Percentiles rank a stretch among this genome's conserved stretches.
Conservation (phyloP, 2,797 vertebrate species). For the Sparus aurata region DNA sequence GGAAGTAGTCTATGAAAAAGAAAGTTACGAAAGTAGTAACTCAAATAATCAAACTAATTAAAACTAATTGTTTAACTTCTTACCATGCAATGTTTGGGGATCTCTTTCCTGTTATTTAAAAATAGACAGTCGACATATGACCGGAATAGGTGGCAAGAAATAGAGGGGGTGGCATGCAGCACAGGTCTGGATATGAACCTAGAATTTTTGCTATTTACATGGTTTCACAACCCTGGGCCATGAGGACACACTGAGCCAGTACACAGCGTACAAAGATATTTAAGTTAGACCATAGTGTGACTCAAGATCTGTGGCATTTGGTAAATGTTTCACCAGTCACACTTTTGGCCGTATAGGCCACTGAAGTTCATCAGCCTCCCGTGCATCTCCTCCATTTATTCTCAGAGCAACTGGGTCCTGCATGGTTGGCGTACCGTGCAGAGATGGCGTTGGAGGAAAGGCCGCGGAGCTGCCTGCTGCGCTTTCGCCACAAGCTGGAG, state of each 20-base stretch:
- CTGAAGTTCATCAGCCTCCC: not conserved
- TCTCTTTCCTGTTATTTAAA: not conserved
- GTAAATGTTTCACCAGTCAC: not conserved
- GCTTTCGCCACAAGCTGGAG: conserved; percentile 87
- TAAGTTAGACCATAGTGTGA: not conserved
- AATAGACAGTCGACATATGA: not conserved
- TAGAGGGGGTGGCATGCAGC: not conserved
- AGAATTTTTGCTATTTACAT: not conserved
- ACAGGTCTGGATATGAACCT: not conserved
- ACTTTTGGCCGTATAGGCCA: not conserved
- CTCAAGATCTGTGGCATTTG: not conserved
- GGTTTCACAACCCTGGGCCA: not conserved
- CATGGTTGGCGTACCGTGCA: conserved; percentile 70
- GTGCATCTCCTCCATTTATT: not conserved
- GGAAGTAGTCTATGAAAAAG: no score
- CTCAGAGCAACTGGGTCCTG: conserved; percentile 25
- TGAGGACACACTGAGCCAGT: not conserved
- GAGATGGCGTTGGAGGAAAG: conserved; percentile 89
- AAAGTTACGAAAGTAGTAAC: no score
- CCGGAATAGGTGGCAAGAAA: not conserved
- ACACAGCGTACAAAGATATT: not conserved
- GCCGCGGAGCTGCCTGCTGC: conserved; percentile 91
- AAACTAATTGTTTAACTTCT: not conserved
- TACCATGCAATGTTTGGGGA: no score
- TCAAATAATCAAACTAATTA: no score